Percentiles rank a stretch among this genome's conserved stretches.
These are phyloP conservation scores for Pseudobourletiella spinata DNA, from an alignment of 1,140 invertebrate species.

Conservation along the genomic window DNA sequence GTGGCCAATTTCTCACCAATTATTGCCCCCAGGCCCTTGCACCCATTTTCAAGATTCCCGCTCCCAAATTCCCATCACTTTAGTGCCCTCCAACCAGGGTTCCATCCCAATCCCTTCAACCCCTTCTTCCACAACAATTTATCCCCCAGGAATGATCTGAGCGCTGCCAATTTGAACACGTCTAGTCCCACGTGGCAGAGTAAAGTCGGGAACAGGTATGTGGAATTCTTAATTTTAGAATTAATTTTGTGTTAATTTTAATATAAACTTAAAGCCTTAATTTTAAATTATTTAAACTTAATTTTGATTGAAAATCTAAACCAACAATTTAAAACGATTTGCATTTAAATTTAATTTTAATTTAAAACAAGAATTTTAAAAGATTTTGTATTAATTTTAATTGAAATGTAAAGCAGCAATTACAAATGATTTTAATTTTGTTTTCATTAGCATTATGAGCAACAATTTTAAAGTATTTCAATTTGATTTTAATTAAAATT, in stretches of 20 bases:
- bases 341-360: no score
- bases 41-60: slow-evolving; percentile 35
- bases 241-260: slow-evolving; percentile 2
- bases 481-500: no score
- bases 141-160: slow-evolving; percentile 32
- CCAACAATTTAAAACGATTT: no score
- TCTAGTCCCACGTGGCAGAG: slow-evolving; percentile 32
- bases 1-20: slow-evolving; percentile 27
- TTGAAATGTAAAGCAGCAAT: no score
- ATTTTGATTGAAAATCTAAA: no score
- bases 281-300: no score
- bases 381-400: no score
- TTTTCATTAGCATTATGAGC: no score
- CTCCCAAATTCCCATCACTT: slow-evolving; percentile 22
- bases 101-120: slow-evolving; percentile 42
- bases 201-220: slow-evolving; percentile 35
- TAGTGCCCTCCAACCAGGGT: slow-evolving; percentile 38
- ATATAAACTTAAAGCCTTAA: background rate
- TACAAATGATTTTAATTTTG: no score
- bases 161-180: slow-evolving; percentile 32
- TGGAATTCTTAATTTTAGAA: background rate
- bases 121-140: slow-evolving; percentile 33
- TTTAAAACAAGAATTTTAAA: no score
- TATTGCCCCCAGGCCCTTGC: slow-evolving; percentile 33
- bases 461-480: no score